phyloP scores from a whole-genome alignment of 2,797 vertebrate species.

The Balearica regulorum region DNA sequence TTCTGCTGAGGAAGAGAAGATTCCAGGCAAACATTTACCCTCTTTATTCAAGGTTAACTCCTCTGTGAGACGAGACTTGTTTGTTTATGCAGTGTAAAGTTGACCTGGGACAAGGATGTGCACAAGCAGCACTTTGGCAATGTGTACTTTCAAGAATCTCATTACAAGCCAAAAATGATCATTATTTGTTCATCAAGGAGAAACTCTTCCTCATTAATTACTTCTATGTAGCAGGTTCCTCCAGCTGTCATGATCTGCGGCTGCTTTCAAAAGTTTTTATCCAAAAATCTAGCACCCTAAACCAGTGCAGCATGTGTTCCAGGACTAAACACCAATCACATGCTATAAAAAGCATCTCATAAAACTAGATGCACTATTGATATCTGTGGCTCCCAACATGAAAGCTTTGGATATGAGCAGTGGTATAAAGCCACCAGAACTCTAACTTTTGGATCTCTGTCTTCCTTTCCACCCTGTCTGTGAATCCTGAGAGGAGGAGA shows the following conservation, averaged over 20 bases:
- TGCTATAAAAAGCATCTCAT: background rate
- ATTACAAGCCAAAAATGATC: background rate
- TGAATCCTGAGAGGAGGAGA: background rate
- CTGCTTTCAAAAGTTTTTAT: background rate
- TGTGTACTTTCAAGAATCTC: background rate
- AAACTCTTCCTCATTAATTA: background rate
- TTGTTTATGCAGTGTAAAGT: background rate
- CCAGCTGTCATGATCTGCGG: background rate
- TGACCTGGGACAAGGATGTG: background rate
- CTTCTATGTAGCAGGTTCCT: background rate
- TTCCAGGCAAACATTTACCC: background rate
- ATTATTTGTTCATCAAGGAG: background rate
- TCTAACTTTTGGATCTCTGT: background rate
- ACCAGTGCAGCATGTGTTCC: background rate
- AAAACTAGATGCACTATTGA: background rate
- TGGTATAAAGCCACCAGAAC: background rate
- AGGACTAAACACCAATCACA: background rate
- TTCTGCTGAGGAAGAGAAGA: background rate
- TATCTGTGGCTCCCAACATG: background rate
- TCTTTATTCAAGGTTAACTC: background rate
- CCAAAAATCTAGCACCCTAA: background rate
- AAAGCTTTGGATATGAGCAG: background rate
- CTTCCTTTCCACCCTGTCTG: background rate
- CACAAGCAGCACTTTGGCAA: background rate
- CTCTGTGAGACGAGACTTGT: background rate